Evolutionary conservation across 2,888 invertebrate species (phyloP), one percentile per base, ranked within the genome.

Genomic region (Digitonthophagus gazella): DNA sequence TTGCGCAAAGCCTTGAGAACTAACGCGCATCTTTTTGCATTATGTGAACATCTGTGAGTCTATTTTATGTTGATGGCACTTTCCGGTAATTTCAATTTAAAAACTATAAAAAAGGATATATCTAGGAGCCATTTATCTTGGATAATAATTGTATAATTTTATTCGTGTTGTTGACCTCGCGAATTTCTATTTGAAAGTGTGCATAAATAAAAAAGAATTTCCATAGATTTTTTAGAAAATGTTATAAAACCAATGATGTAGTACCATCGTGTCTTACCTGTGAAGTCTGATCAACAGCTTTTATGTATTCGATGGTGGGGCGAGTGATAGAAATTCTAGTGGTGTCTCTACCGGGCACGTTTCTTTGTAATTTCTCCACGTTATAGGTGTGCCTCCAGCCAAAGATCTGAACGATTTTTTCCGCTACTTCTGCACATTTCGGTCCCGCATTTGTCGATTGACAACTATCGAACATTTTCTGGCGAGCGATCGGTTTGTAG

Each of bases 351-450:
- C 81, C 81, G 0, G 83, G 81, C 16, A 88, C 85, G 74, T 86
- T 86, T 76, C 90, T 87, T 78, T 93, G 92, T 74, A 91, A 84
- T 80, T 91, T 91, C 78, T 92, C 91, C 73, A 93, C 92, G 71
- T 91, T 90, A 79, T 92, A 92, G 5, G 91, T 92, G 80, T 92
- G 92, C 74, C 92, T 84, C 92, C 92, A 92, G 68, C 91, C 91
- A 79, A 93, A 92, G 72, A 92, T 84, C 72, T 91, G 88, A 75
- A 90, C 90, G 73, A 93, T 80, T 83, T 92, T 92, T 79, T 91
- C 91, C 4, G 92, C 91, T 76, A 92, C 88, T 78, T 91, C 91
- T 76, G 90, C 89, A 81, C 92, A 92, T 74, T 90, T 88, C 71
- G 90, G 89, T 75, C 77, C 80, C 28, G 73, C 72, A 67, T 75